Conservation (phyloP, 35 echinoderm and acorn worm species). For the Patiria miniata region DNA sequence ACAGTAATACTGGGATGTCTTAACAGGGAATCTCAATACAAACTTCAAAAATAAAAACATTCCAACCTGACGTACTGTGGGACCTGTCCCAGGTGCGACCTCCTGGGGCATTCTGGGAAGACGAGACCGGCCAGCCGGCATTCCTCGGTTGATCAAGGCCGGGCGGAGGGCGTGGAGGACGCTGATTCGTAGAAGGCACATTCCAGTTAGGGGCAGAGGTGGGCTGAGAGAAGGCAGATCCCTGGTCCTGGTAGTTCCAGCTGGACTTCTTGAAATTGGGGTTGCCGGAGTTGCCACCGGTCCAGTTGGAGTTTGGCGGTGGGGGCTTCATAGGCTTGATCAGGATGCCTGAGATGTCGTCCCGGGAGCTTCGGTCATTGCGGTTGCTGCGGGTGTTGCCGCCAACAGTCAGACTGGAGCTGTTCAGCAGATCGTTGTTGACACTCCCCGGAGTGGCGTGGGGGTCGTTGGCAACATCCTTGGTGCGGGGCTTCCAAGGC, state of each 20-base stretch:
- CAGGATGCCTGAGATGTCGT: constrained; percentile 89
- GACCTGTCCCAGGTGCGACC: constrained; percentile 35
- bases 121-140: constrained; percentile 48
- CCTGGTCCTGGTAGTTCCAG: constrained; percentile 75
- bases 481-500: constrained; percentile 91
- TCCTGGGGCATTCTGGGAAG: constrained; percentile 10
- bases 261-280: constrained; percentile 60
- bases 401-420: constrained; percentile 51
- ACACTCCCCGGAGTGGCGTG: constrained; percentile 98
- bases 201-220: constrained; percentile 57
- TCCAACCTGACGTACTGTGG: constrained; percentile 37
- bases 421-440: constrained; percentile 36
- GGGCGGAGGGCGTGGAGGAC: constrained; percentile 59
- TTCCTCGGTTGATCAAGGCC: constrained; percentile 64
- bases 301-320: constrained; percentile 21
- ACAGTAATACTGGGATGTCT: too few relatives aligned
- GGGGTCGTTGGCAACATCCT: constrained; percentile 93
- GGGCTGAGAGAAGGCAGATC: constrained; percentile 9
- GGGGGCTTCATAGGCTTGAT: constrained; percentile 92
- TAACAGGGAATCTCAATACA: too few relatives aligned
- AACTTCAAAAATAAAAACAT: too few relatives aligned
- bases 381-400: constrained; percentile 59
- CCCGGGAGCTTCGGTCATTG: constrained; percentile 35
- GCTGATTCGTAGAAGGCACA: constrained; percentile 48
- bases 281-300: constrained; percentile 33